phyloP scores from a whole-genome alignment of 2,888 invertebrate species.

The Rotaria macrura region DNA sequence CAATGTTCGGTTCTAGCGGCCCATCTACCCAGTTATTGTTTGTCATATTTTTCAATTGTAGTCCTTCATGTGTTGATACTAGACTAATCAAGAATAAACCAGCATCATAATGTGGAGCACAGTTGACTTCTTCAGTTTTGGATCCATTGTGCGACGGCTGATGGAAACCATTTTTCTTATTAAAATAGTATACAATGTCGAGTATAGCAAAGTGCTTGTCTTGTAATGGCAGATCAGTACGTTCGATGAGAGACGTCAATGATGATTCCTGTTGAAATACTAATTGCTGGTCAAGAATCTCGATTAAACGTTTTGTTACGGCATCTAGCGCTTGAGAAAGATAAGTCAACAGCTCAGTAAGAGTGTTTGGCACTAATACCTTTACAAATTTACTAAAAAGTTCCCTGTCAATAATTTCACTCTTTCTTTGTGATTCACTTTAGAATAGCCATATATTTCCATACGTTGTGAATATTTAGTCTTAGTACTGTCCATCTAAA shows the following conservation, averaged over 20 bases:
- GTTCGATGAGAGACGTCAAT: background rate
- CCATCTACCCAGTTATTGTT: background rate
- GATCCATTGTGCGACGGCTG: background rate
- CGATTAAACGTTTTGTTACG: no score
- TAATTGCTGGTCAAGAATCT: no score
- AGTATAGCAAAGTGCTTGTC: background rate
- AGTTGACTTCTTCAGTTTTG: background rate
- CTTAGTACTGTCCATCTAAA: background rate
- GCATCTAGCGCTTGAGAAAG: no score
- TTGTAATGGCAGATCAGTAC: background rate
- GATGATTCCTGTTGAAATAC: no score
- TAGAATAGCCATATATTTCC: background rate
- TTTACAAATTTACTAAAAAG: no score
- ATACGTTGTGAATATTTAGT: background rate
- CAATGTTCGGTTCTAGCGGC: background rate
- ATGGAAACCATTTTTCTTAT: background rate
- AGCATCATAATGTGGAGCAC: slow-evolving; percentile 11
- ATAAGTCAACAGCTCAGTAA: no score
- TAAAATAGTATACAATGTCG: background rate
- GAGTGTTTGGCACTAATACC: no score
- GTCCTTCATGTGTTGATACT: background rate
- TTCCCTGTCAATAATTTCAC: background rate
- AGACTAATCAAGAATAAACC: background rate
- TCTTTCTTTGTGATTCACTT: slow-evolving; percentile 4
- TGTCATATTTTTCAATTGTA: background rate